Evolutionary conservation across 2,797 vertebrate species (phyloP), one percentile per base, ranked within the genome.

Genomic region (Phaenicophaeus curvirostris): DNA sequence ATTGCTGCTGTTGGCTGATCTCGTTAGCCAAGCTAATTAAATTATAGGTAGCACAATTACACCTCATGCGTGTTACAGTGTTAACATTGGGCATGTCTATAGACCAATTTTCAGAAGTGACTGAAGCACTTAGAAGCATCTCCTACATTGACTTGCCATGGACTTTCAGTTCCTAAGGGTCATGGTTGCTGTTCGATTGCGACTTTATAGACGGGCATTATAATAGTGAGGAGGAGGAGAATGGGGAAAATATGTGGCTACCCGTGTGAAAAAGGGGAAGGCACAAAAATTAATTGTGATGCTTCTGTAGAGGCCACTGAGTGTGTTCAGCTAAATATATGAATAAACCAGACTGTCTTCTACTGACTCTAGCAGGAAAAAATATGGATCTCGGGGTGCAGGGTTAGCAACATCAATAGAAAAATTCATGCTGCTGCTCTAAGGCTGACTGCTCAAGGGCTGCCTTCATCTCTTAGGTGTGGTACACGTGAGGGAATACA

Each of bases 71-170:
- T 59, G 8, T 73, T 82, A 41, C 10, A 15, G 46, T 66, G 85
- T 54, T 58, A 20, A 25, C 12, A 3, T 5, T 42, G n/a, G 30
- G 8, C n/a, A 24, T 69, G 30, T 33, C 35, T 3, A 1, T 13
- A 66, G n/a, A 63, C 8, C 0, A 0, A 27, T 84, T 61, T 39
- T 54, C 48, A 28, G 31, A 39, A 71, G 27, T 66, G 42, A 39
- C n/a, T 66, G 71, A 48, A 72, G 35, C 42, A 15, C 31, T 91
- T 66, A 5, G 11, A 46, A 37, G 14, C 28, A 31, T 80, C 16
- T 9, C 27, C 42, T 72, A 4, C 11, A 1, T 8, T 30, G 55
- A 37, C n/a, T 75, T 79, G 55, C 27, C 18, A 2, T 0, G 19
- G 79, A 39, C n/a, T 41, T 62, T 55, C 54, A 15, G 55, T 58